These are phyloP conservation scores for Callospermophilus lateralis DNA, from an alignment of 2,113 vertebrate species.

Conservation along the genomic window DNA sequence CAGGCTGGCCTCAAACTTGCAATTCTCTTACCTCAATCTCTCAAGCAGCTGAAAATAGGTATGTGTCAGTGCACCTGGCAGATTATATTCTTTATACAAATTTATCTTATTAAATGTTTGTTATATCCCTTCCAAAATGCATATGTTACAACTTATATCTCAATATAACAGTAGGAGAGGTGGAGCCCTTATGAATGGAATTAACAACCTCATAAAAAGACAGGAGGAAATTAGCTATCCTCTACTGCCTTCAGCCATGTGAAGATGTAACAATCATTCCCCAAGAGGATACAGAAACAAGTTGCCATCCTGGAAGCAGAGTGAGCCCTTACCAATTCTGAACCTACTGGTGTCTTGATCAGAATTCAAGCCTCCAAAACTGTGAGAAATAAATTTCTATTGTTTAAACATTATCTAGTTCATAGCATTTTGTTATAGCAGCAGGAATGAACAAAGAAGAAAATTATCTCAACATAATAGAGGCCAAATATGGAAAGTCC, in stretches of 20 bases:
- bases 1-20: background rate
- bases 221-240: background rate
- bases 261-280: background rate
- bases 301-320: background rate
- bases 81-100: background rate
- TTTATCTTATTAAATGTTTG: constrained; percentile 10
- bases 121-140: background rate
- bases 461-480: background rate
- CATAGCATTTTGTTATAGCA: background rate
- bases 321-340: too few species aligned
- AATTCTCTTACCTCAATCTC: background rate
- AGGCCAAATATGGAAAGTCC: background rate
- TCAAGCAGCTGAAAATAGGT: background rate
- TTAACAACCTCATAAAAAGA: background rate
- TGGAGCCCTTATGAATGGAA: background rate
- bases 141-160: background rate
- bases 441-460: background rate
- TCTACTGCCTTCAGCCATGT: background rate
- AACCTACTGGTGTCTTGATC: background rate
- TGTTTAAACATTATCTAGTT: background rate
- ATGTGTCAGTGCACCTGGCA: background rate
- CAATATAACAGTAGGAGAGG: background rate
- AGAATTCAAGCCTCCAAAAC: background rate
- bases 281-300: background rate
- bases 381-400: background rate